A percentile compares a stretch with the other conserved stretches of the same genome.
Evolutionary conservation across 2,888 invertebrate genomes (phyloP).

Genomic region (Ochropleura plecta): DNA sequence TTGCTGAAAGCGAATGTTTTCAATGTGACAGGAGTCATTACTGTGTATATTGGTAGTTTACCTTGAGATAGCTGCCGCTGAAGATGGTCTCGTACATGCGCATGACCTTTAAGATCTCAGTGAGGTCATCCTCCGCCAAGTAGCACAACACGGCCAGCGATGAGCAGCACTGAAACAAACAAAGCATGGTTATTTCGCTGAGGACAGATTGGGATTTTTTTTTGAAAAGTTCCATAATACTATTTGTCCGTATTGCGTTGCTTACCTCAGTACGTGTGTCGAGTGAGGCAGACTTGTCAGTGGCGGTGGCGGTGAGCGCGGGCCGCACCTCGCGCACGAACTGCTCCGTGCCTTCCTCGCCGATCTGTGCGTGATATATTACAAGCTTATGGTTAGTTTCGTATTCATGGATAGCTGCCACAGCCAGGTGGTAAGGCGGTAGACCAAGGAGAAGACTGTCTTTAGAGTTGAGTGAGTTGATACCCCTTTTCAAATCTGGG

Average conservation of each 20-base stretch:
- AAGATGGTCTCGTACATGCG: slow-evolving; percentile 94
- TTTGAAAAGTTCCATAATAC: too few species aligned
- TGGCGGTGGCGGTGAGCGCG: slow-evolving; percentile 92
- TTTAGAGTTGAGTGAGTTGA: too few species aligned
- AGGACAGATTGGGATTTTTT: not conserved
- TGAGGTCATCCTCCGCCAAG: slow-evolving; percentile 94
- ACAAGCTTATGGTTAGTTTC: not conserved
- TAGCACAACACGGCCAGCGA: slow-evolving; percentile 96
- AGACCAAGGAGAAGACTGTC: not conserved
- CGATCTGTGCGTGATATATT: slow-evolving; percentile 75
- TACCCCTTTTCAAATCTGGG: too few species aligned
- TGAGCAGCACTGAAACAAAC: slow-evolving; percentile 93
- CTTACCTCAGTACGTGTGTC: slow-evolving; percentile 94
- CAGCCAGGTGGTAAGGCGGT: too few species aligned
- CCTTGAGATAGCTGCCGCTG: slow-evolving; percentile 94
- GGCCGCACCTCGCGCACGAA: slow-evolving; percentile 93
- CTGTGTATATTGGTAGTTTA: slow-evolving; percentile 55
- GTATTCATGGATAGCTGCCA: not conserved
- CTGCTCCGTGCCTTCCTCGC: slow-evolving; percentile 92
- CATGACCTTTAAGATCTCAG: slow-evolving; percentile 93
- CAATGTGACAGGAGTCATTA: not conserved
- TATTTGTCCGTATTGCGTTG: not conserved
- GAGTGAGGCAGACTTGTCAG: slow-evolving; percentile 94
- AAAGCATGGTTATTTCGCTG: not conserved
- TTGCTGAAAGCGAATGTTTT: too few species aligned